Conservation (phyloP, 2,888 invertebrate genomes). For the Melipona beecheii region DNA sequence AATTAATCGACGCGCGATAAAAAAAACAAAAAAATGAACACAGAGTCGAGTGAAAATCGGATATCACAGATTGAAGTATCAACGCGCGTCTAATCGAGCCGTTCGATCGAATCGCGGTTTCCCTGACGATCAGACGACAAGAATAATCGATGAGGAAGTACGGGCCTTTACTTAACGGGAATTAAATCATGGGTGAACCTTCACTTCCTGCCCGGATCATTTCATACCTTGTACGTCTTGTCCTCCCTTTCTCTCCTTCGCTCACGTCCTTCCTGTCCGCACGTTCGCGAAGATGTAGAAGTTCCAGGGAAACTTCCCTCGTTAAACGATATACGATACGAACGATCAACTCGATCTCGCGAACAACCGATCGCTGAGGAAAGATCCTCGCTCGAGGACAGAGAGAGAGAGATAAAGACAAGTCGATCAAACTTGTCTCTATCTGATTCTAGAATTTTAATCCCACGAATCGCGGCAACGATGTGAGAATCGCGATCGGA, state of each 20-base stretch:
- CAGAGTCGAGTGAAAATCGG: slow-evolving; percentile 6
- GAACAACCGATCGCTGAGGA: not conserved
- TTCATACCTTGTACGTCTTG: slow-evolving; percentile 50
- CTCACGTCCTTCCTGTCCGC: slow-evolving; percentile 13
- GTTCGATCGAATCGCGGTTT: slow-evolving; percentile 59
- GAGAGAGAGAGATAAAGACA: not conserved
- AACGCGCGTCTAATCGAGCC: slow-evolving; percentile 52
- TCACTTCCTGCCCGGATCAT: slow-evolving; percentile 71
- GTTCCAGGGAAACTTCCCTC: slow-evolving; percentile 52
- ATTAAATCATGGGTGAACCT: slow-evolving; percentile 78
- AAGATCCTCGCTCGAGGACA: not conserved
- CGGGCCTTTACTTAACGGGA: slow-evolving; percentile 74
- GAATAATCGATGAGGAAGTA: slow-evolving; percentile 74
- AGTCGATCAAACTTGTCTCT: slow-evolving; percentile 10
- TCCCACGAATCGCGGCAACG: too few species aligned
- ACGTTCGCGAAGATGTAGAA: slow-evolving; percentile 48
- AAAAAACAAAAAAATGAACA: too few species aligned
- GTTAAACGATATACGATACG: slow-evolving; percentile 50
- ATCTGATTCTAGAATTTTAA: not conserved
- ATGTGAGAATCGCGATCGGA: too few species aligned
- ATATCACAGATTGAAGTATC: not conserved
- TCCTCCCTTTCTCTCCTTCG: not conserved
- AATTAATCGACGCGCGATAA: too few species aligned
- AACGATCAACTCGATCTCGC: not conserved
- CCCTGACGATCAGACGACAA: slow-evolving; percentile 58